Evolutionary conservation across 2,113 vertebrate genomes (phyloP), one percentile per base, ranked within the genome.

Genomic region (Nibea coibor): DNA sequence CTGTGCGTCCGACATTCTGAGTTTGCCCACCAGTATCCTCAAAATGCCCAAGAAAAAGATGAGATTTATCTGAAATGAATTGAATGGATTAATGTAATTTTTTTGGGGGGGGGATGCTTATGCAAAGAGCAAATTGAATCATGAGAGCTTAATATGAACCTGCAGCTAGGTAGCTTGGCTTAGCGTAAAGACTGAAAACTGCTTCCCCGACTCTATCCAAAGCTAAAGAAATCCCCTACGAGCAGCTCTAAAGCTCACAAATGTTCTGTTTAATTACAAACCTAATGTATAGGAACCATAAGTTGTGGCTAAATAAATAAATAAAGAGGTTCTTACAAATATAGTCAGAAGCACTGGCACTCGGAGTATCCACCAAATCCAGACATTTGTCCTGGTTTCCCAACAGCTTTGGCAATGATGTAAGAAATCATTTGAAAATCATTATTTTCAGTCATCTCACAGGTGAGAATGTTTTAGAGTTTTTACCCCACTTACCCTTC

Each of bases 361-460:
- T 90, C 95, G 95, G 62, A 99, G 97, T 77, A 98, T 96, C 98
- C 98, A 99, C 96, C 97, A 98, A 80, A 97, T 94, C 91, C 93
- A 94, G 2, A 91, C 87, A 3, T 95, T 94, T 71, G 77, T 72
- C 22, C 97, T 97, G 71, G 96, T 96, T 85, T 98, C 96, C 97
- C 98, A 99, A 83, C 98, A 99, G 72, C 98, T 93, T 59, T 54
- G 39, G 8, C 10, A 51, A 31, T 11, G 24, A 65, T 35, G 77
- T 2, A 42, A 73, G 4, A 74, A 16, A 20, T 1, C 0, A 10
- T 12, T 42, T n/a, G 24, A 54, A 56, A 70, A 47, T 51, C 26
- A 20, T 0, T 2, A 1, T 42, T 0, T 3, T 10, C 8, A 2
- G 64, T 80, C 10, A 35, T 56, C 1, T 61, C 7, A 0, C 0